Evolutionary conservation across 2,113 vertebrate genomes (phyloP), one percentile per base, ranked within the genome.

Genomic region (Cyanoliseus patagonus): DNA sequence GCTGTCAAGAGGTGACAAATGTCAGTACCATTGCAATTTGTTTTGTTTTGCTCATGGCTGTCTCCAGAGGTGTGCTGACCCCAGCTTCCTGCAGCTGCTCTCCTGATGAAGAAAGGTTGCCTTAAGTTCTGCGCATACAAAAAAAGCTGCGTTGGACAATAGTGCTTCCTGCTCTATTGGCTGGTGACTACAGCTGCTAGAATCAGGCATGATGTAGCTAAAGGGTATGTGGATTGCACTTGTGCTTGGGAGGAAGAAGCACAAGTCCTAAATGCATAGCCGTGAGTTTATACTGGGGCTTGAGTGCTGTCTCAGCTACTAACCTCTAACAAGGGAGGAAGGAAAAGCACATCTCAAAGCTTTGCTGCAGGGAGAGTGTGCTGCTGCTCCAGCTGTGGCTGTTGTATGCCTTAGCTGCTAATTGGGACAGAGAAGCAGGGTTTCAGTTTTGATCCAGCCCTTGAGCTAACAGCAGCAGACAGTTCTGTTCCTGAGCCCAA

Each of bases 281-380:
- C 24, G 1, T 19, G 46, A 23, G 30, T 33, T 83, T 41, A 1
- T 16, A 13, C 8, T 27, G 4, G 7, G 57, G n/a, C 24, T 77
- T 10, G 4, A 30, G 49, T 11, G 55, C 44, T 41, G 24, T 23
- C 51, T 49, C 14, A 1, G 33, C 59, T 33, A 19, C 31, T 30
- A 9, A 16, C 18, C 1, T 39, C 0, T 0, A 4, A 6, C 2
- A 3, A 5, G 13, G 44, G 18, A 47, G 53, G 61, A 53, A 44
- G 49, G 75, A 47, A 47, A 33, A 16, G 3, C 35, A 1, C 19
- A 9, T 15, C 30, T 9, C 0, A 0, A 22, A 30, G 57, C 1
- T 1, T 14, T 31, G 1, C 1, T 1, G 3, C 3, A 0, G 31
- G 64, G 30, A 17, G 14, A 42, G 5, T 6, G 3, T 4, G 1